Conservation (phyloP, 1,140 invertebrate species). For the Leptinotarsa undecemlineata region DNA sequence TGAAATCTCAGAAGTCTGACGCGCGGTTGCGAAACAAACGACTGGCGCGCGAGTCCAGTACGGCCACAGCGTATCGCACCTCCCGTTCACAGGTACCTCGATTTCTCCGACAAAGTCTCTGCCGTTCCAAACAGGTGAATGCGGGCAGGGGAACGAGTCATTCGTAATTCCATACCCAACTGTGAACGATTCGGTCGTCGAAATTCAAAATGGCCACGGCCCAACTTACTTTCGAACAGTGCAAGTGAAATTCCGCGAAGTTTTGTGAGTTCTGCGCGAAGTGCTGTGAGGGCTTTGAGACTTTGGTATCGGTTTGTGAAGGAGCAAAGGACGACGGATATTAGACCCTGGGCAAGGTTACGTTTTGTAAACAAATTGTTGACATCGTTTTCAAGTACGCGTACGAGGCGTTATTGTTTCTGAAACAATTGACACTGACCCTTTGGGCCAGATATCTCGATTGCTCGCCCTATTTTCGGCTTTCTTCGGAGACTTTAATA, state of each 20-base stretch:
- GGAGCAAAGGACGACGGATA: neutral
- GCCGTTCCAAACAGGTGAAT: constrained; percentile 40
- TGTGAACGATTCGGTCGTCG: constrained; percentile 37
- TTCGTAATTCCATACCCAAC: constrained; percentile 29
- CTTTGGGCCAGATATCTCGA: no score
- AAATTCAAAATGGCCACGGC: constrained; percentile 39
- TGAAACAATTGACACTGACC: no score
- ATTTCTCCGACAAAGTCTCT: constrained; percentile 21
- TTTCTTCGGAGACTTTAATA: neutral
- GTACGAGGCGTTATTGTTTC: no score
- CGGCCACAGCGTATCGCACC: neutral
- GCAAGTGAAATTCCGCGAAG: constrained; percentile 23
- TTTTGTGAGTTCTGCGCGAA: constrained; percentile 22
- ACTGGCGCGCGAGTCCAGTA: no score
- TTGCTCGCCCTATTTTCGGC: no score
- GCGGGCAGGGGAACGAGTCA: constrained; percentile 33
- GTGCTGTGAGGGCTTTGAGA: neutral
- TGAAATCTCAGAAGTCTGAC: no score
- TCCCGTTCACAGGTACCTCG: constrained; percentile 1
- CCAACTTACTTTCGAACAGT: constrained; percentile 2
- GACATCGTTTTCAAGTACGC: neutral
- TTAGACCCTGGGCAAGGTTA: constrained; percentile 1
- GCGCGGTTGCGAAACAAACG: no score
- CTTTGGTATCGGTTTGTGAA: neutral
- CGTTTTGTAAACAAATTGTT: constrained; percentile 1